Percentiles rank a stretch among this genome's conserved stretches.
phyloP scores from a whole-genome alignment of 1,140 invertebrate genomes.

The Aphaenogaster rudis region DNA sequence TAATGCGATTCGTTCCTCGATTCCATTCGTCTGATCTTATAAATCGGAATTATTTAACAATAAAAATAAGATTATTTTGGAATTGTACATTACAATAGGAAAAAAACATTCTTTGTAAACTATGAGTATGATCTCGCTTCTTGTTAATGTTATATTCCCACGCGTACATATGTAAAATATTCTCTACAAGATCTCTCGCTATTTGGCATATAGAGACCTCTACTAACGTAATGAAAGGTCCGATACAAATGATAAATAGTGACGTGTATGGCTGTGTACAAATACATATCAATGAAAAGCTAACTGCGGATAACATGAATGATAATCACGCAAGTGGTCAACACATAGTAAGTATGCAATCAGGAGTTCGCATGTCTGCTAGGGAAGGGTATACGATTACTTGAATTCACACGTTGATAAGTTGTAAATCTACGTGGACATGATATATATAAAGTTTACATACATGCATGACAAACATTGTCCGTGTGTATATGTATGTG shows the following conservation, averaged over 20 bases:
- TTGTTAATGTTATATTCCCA: conserved; percentile 13
- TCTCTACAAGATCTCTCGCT: neutral
- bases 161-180: conserved; percentile 14
- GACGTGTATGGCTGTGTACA: conserved; percentile 29
- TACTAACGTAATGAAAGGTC: conserved; percentile 39
- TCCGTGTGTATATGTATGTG: neutral
- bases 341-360: conserved; percentile 59
- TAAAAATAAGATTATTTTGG: neutral
- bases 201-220: neutral
- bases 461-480: conserved; percentile 50
- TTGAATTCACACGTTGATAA: conserved; percentile 45
- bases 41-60: neutral
- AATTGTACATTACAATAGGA: neutral
- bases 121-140: neutral
- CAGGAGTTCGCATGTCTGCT: conserved; percentile 4
- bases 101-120: neutral
- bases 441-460: conserved; percentile 32
- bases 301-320: conserved; percentile 49
- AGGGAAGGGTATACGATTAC: conserved; percentile 16
- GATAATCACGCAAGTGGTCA: conserved; percentile 50
- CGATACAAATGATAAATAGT: conserved; percentile 22
- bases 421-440: conserved; percentile 27
- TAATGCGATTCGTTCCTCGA: conserved; percentile 14
- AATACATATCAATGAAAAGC: conserved; percentile 43
- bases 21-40: neutral